These are phyloP conservation scores for Galeopterus variegatus DNA, from an alignment of 2,113 vertebrate species.

Conservation along the genomic window DNA sequence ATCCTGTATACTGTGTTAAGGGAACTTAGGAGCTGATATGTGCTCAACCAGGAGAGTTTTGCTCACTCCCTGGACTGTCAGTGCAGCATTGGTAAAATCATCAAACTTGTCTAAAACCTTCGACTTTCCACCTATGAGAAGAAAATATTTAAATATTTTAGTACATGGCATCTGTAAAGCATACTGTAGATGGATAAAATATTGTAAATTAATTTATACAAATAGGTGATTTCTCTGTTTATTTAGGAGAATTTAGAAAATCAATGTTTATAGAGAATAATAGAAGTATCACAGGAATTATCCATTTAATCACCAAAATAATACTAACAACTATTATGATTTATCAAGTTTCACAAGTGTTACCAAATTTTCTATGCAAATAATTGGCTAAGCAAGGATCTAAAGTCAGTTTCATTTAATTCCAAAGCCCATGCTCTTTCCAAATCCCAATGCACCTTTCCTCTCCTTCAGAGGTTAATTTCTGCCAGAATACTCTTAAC, in stretches of 20 bases:
- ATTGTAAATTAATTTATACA: not conserved
- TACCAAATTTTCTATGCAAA: too few species aligned
- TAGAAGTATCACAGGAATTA: too few species aligned
- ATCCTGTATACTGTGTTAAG: not conserved
- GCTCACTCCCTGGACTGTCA: not conserved
- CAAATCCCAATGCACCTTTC: too few species aligned
- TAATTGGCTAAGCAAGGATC: too few species aligned
- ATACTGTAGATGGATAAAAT: not conserved
- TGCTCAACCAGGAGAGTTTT: not conserved
- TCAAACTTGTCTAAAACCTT: not conserved
- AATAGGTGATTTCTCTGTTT: not conserved
- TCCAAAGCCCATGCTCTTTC: too few species aligned
- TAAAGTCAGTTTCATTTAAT: too few species aligned
- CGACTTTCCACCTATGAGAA: not conserved
- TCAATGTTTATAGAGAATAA: too few species aligned
- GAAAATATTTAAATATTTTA: not conserved
- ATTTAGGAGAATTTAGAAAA: conserved; percentile 2
- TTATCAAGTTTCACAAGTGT: too few species aligned
- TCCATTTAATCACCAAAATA: too few species aligned
- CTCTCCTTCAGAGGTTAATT: too few species aligned
- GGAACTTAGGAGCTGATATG: not conserved
- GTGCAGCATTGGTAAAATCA: not conserved
- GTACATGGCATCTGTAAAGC: not conserved
- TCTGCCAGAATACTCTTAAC: too few species aligned
- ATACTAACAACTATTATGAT: too few species aligned